A percentile compares a stretch with the other conserved stretches of the same genome.
Conservation (phyloP, 2,113 vertebrate species). For the Mirza zaza region DNA sequence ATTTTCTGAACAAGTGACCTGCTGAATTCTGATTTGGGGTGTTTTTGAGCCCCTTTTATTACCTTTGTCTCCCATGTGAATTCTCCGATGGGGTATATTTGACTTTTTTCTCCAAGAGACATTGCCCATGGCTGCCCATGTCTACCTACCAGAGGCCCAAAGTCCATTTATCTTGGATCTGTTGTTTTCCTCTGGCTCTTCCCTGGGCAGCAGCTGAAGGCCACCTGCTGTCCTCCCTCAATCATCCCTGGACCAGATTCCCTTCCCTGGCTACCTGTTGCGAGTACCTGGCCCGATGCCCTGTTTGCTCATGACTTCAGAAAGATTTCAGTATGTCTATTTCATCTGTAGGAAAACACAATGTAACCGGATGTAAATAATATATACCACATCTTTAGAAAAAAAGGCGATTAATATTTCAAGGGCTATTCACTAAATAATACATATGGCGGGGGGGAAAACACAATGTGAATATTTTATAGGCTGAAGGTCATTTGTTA, state of each 20-base stretch:
- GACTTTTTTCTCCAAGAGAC: not conserved
- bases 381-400: constrained; percentile 71
- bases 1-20: not conserved
- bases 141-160: not conserved
- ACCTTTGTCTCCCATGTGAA: not conserved
- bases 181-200: not conserved
- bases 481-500: constrained; percentile 69
- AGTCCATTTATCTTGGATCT: not conserved
- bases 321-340: not conserved
- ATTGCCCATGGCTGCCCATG: not conserved
- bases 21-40: not conserved
- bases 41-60: not conserved
- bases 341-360: constrained; percentile 58
- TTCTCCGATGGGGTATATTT: not conserved
- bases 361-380: constrained; percentile 70
- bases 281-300: not conserved
- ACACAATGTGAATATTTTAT: constrained; percentile 78
- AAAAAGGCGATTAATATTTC: constrained; percentile 75
- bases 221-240: not conserved
- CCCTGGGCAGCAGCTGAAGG: not conserved
- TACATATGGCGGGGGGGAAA: constrained; percentile 42
- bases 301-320: constrained; percentile 28
- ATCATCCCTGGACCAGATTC: not conserved
- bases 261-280: not conserved
- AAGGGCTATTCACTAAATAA: constrained; percentile 73